Percentiles rank a stretch among this genome's conserved stretches.
These are phyloP conservation scores for Panzeria rudis DNA, from an alignment of 2,888 invertebrate species.

Conservation along the genomic window DNA sequence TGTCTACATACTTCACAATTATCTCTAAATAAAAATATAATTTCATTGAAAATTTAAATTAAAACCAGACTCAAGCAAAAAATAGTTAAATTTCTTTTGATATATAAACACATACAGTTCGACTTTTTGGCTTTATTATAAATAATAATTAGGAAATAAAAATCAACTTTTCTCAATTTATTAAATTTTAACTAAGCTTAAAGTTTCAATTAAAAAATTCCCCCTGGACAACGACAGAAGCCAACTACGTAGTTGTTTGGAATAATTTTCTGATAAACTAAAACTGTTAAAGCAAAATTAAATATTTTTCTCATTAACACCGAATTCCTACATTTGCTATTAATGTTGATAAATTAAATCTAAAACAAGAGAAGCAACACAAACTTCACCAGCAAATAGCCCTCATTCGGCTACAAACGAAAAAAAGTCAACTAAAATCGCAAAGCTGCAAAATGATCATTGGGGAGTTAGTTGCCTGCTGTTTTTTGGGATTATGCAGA, in stretches of 20 bases:
- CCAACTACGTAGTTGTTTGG: neutral
- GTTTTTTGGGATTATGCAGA: neutral
- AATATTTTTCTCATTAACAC: constrained; percentile 61
- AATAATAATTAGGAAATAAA: neutral
- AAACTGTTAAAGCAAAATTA: constrained; percentile 59
- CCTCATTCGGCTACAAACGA: neutral
- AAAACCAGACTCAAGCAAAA: no score
- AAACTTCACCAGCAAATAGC: neutral
- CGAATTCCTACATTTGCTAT: neutral
- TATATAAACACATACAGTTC: no score
- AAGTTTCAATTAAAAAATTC: no score
- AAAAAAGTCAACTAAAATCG: constrained; percentile 2
- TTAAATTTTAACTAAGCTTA: no score
- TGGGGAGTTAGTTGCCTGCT: constrained; percentile 10
- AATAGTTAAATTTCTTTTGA: no score
- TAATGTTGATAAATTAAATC: constrained; percentile 16
- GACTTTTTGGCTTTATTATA: neutral
- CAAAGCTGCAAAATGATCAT: constrained; percentile 35
- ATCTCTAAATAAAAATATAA: no score
- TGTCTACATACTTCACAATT: no score
- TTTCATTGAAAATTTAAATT: no score
- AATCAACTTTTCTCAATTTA: no score
- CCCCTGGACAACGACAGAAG: neutral
- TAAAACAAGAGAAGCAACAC: neutral
- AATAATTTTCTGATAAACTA: constrained; percentile 49